Evolutionary conservation across 2,888 invertebrate species (phyloP).

Genomic region (Athalia rosae): DNA sequence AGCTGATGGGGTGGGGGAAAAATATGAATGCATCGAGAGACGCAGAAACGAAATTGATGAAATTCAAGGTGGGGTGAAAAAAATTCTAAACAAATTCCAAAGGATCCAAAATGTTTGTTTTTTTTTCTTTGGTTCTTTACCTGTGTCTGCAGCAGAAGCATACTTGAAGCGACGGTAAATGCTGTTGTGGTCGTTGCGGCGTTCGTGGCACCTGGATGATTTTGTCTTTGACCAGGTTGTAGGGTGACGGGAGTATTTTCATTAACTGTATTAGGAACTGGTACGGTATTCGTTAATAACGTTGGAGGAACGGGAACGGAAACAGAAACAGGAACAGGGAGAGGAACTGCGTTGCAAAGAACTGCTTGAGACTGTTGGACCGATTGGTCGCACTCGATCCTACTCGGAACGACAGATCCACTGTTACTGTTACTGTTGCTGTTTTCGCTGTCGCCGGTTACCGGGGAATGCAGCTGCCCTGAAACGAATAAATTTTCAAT

Average conservation of each 20-base stretch:
- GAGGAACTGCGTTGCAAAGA: conserved; percentile 13
- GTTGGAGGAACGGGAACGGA: conserved; percentile 4
- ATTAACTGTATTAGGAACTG: no score
- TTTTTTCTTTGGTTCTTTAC: conserved; percentile 76
- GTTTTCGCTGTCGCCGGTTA: conserved; percentile 63
- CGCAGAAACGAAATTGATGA: background rate
- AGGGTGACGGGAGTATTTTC: conserved; percentile 2
- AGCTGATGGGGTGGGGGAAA: background rate
- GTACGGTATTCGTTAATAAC: no score
- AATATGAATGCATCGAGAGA: background rate
- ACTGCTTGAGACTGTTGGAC: background rate
- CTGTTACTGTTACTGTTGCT: conserved; percentile 64
- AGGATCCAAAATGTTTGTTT: conserved; percentile 24
- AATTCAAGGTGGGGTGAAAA: background rate
- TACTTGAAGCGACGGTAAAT: conserved; percentile 84
- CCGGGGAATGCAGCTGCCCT: conserved; percentile 70
- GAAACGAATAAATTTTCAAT: conserved; percentile 36
- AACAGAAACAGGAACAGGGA: conserved; percentile 15
- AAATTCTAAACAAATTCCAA: background rate
- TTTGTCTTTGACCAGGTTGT: conserved; percentile 69
- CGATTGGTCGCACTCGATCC: background rate
- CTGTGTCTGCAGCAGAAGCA: conserved; percentile 96
- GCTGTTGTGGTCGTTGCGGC: conserved; percentile 78
- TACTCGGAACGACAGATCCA: background rate
- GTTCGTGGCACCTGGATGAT: conserved; percentile 72